Evolutionary conservation across 2,113 vertebrate genomes (phyloP), one percentile per base, ranked within the genome.

Genomic region (Hippocampus comes): DNA sequence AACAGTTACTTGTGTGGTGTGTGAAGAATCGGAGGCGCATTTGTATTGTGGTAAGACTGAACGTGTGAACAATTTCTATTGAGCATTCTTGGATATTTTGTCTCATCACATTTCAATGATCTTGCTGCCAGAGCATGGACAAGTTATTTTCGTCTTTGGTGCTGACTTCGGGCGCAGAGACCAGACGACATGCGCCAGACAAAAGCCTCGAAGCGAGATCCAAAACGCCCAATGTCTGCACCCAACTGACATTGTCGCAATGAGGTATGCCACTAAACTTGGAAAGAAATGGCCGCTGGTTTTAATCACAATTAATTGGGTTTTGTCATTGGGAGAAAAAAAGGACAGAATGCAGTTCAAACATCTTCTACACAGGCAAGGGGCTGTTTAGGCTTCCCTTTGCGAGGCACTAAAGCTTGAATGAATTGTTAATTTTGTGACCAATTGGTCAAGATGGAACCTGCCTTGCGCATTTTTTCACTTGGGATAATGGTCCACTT

Each of bases 141-240:
- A 82, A 0, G 18, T 76, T 0, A 82, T 89, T 43, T 23, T 4
- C 21, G 72, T 89, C 57, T 71, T 68, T 0, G 66, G 78, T 2
- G 86, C 86, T 2, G 7, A 82, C 43, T 88, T 78, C 5, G 88
- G 88, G 48, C 86, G 86, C 21, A 23, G 7, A 21, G 83, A 89
- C 73, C 4, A 4, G 9, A 78, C 69, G 11, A 90, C 84, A 0
- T 90, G 88, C 70, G 10, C 25, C 23, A 78, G 30, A 1, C 0
- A 7, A 9, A 71, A 66, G 0, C 30, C 64, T 0, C 0, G 0
- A 0, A 0, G 0, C 20, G 64, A 85, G 46, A 0, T 66, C 9
- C 0, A 42, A 27, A 73, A 81, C 1, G 9, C 60, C 1, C 0
- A 9, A 65, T 89, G 88, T 57, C 49, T 15, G 14, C 0, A 0